Evolutionary conservation across 2,888 invertebrate genomes (phyloP), one percentile per base, ranked within the genome.

Genomic region (Toxonevra muliebris): DNA sequence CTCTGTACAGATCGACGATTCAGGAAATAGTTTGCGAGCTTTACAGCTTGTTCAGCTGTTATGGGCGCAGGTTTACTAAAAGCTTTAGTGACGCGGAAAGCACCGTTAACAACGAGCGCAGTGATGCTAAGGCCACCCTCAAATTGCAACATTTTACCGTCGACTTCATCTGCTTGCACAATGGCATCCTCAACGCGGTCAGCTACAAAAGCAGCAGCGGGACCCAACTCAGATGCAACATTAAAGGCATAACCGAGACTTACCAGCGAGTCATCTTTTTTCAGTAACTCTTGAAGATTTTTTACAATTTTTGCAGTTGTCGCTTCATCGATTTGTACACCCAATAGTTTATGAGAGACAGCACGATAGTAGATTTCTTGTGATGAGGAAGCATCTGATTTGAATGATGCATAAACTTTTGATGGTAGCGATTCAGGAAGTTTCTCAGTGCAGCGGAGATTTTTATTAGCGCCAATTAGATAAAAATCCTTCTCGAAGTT

Each of bases 131-230:
- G 87, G 10, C 95, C 95, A 42, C 95, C 95, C 84, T 98, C 98
- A 85, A 96, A 98, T 87, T 97, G 94, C 71, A 96, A 87, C 77
- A 93, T 91, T 78, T 90, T 90, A 12, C 93, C 92, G 86, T 97
- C 95, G 5, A 95, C 92, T 88, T 98, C 97, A 86, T 98, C 98
- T 1, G 97, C 97, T 80, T 97, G 96, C 3, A 94, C 92, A 69
- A 98, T 87, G n/a, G 94, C 92, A 82, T 97, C 96, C 85, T 97
- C 96, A 30, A 97, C 91, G 64, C 94, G 90, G 69, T 93, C 90
- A 54, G 90, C 88, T 54, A 89, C 88, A 79, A 90, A 90, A 58
- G 87, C 88, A 15, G 91, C 91, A 82, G 88, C 86, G 1, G 85
- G 68, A 0, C 88, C 89, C 74, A 96, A 86, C 73, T 91, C 89